These are phyloP conservation scores for Machaerirhynchus nigripectus DNA, from an alignment of 2,113 vertebrate genomes.

Conservation along the genomic window DNA sequence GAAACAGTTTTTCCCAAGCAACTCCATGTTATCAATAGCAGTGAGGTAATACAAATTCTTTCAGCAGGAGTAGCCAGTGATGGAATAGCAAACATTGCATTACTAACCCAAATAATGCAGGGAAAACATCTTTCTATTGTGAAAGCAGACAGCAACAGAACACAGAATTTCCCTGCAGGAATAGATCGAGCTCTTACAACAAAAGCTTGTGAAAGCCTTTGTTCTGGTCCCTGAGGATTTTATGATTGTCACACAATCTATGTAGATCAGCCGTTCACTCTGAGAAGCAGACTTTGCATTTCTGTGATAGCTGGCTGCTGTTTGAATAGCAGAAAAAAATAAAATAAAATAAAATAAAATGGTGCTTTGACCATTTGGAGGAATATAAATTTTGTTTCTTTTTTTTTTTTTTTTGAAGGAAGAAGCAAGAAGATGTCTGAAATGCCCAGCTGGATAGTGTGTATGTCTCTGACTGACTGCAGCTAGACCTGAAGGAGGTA, in stretches of 20 bases:
- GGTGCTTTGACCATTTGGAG: background rate
- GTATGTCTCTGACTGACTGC: background rate
- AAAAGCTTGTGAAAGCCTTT: conserved; percentile 40
- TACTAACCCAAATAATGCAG: conserved; percentile 34
- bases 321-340: background rate
- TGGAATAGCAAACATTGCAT: conserved; percentile 50
- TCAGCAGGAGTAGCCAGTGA: background rate
- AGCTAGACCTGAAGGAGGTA: background rate
- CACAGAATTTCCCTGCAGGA: conserved; percentile 40
- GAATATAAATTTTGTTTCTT: background rate
- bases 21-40: background rate
- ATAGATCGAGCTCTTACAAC: background rate
- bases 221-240: conserved; percentile 41
- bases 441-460: background rate
- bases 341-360: background rate
- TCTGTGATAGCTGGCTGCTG: background rate
- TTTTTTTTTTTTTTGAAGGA: background rate
- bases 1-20: background rate
- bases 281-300: background rate
- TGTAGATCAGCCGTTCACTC: background rate
- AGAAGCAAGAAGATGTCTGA: background rate
- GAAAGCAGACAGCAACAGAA: conserved; percentile 41
- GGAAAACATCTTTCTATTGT: conserved; percentile 47
- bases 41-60: background rate
- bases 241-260: conserved; percentile 8